These are phyloP conservation scores for Ditula angustiorana DNA, from an alignment of 2,888 invertebrate species.

Conservation along the genomic window DNA sequence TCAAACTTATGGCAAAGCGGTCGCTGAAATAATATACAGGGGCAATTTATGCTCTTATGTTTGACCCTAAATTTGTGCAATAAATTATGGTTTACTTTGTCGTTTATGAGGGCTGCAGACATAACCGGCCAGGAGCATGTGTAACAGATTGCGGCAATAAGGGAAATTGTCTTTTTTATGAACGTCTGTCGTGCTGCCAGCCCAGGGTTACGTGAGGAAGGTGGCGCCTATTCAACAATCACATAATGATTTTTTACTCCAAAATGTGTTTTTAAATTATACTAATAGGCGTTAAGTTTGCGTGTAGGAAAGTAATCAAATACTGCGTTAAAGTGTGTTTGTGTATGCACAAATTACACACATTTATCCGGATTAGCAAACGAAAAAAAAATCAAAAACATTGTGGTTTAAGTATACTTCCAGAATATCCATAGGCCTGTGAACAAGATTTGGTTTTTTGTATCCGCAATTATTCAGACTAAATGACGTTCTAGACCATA, in stretches of 20 bases:
- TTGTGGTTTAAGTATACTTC: too few relatives aligned
- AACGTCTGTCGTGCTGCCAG: slow-evolving; percentile 60
- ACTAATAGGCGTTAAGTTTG: too few relatives aligned
- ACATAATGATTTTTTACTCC: not conserved
- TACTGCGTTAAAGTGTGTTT: too few relatives aligned
- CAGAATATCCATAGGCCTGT: too few relatives aligned
- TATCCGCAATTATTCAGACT: too few relatives aligned
- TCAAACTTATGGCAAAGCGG: slow-evolving; percentile 1
- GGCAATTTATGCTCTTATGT: slow-evolving; percentile 76
- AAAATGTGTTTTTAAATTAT: too few relatives aligned
- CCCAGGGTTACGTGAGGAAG: slow-evolving; percentile 53
- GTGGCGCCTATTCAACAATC: slow-evolving; percentile 9
- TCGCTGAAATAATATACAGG: slow-evolving; percentile 62
- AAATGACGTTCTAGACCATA: too few relatives aligned
- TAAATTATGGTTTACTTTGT: slow-evolving; percentile 85
- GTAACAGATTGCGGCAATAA: slow-evolving; percentile 85
- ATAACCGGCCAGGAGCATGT: slow-evolving; percentile 78
- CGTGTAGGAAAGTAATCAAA: too few relatives aligned
- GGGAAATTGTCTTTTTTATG: slow-evolving; percentile 85
- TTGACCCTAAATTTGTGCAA: slow-evolving; percentile 82
- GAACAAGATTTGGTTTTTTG: too few relatives aligned
- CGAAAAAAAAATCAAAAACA: too few relatives aligned
- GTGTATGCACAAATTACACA: too few relatives aligned
- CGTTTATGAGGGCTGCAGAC: slow-evolving; percentile 83
- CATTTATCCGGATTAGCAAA: too few relatives aligned